Percentiles rank a stretch among this genome's conserved stretches.
phyloP scores from a whole-genome alignment of 2,888 invertebrate genomes.

The Allophyes oxyacanthae region DNA sequence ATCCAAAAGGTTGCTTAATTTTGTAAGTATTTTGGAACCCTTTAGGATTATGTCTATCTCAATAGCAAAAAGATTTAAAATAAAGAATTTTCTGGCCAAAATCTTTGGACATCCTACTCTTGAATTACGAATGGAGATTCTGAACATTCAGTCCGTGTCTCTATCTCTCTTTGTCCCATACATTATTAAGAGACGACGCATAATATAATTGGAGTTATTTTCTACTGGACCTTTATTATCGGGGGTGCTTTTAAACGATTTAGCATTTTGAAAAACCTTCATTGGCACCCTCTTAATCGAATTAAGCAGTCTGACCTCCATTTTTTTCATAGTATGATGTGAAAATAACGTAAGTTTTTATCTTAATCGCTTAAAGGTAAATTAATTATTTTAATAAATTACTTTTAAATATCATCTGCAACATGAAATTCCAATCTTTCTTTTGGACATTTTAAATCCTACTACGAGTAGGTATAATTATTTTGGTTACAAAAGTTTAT shows the following conservation, averaged over 20 bases:
- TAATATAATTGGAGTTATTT: slow-evolving; percentile 69
- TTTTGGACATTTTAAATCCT: too few species aligned
- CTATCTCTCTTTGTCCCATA: slow-evolving; percentile 59
- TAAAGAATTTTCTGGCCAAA: neutral
- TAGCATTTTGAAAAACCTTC: slow-evolving; percentile 61
- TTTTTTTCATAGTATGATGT: neutral
- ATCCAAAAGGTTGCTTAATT: too few species aligned
- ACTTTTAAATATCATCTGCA: too few species aligned
- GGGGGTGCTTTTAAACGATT: slow-evolving; percentile 73
- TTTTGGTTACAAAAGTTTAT: too few species aligned
- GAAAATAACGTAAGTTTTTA: neutral
- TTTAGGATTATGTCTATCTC: too few species aligned
- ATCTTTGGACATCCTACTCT: slow-evolving; percentile 30
- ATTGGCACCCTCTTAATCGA: slow-evolving; percentile 65
- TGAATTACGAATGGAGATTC: slow-evolving; percentile 78
- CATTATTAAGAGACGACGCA: slow-evolving; percentile 61
- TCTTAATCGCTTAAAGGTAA: too few species aligned
- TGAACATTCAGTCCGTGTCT: slow-evolving; percentile 58
- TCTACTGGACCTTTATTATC: slow-evolving; percentile 59
- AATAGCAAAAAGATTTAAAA: neutral
- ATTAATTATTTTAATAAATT: too few species aligned
- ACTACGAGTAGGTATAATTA: too few species aligned
- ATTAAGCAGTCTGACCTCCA: slow-evolving; percentile 56
- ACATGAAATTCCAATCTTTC: too few species aligned
- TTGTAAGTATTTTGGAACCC: too few species aligned